phyloP scores from a whole-genome alignment of 1,140 invertebrate species.

The Rhopalosiphum padi region DNA sequence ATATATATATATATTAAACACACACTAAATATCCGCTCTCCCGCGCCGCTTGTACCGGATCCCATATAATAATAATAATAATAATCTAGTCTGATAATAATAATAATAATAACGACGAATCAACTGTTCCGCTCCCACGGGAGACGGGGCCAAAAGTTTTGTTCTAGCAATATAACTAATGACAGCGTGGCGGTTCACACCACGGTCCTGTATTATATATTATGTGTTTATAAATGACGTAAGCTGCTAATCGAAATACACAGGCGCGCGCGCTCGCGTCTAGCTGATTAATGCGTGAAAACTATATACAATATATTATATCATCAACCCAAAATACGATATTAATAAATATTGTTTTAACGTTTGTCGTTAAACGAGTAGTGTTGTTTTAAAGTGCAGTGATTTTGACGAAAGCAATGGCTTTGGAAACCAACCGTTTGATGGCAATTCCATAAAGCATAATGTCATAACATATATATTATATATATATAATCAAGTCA shows the following conservation, averaged over 20 bases:
- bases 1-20: neutral
- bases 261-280: neutral
- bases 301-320: neutral
- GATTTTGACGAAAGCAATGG: neutral
- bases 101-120: neutral
- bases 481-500: neutral
- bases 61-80: neutral
- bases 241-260: conserved; percentile 24
- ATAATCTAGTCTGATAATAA: neutral
- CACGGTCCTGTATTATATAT: neutral
- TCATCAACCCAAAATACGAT: neutral
- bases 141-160: conserved; percentile 41
- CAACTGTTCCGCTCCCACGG: conserved; percentile 32
- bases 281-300: neutral
- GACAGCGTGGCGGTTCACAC: conserved; percentile 11
- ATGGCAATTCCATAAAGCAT: too few relatives aligned
- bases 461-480: neutral
- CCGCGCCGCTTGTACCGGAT: neutral
- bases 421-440: too few relatives aligned
- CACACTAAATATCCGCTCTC: neutral
- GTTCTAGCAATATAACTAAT: neutral
- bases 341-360: neutral
- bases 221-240: conserved; percentile 27
- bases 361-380: neutral
- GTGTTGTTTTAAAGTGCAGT: neutral